Conservation (phyloP, 2,888 invertebrate genomes). For the Clusia tigrina region DNA sequence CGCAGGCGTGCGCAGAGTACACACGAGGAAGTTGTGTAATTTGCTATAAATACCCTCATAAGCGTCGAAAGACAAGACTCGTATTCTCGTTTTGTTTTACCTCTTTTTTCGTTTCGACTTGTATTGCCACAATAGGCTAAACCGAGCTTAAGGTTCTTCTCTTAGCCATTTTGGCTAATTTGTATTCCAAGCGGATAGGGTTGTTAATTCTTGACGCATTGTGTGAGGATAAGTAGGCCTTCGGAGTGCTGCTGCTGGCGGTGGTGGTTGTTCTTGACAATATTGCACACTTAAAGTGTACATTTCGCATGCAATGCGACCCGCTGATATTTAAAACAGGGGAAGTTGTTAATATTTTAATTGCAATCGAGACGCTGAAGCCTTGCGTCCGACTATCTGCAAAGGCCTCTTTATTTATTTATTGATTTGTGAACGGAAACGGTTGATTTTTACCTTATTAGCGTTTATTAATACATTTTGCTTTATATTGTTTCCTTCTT, state of each 20-base stretch:
- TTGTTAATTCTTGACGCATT: not conserved
- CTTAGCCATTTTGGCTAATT: not conserved
- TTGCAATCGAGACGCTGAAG: not conserved
- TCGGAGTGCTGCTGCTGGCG: too few relatives aligned
- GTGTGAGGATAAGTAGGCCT: too few relatives aligned
- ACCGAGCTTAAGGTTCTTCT: constrained; percentile 5
- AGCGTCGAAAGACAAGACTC: not conserved
- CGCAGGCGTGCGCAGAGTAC: not conserved
- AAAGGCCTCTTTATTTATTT: not conserved
- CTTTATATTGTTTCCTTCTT: not conserved
- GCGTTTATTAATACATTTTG: too few relatives aligned
- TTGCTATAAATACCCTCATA: constrained; percentile 3
- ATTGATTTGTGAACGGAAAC: not conserved
- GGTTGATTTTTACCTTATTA: not conserved
- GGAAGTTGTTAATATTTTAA: not conserved
- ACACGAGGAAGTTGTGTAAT: constrained; percentile 5
- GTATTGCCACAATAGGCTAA: not conserved
- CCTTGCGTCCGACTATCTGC: not conserved
- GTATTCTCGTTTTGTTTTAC: too few relatives aligned
- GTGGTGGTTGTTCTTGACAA: not conserved
- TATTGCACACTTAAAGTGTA: not conserved
- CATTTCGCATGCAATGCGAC: not conserved
- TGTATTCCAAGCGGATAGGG: not conserved
- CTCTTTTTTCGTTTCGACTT: not conserved
- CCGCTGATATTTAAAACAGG: not conserved